Percentiles rank a stretch among this genome's conserved stretches.
Conservation (phyloP, 2,888 invertebrate genomes). For the Drosophila niveifrons region DNA sequence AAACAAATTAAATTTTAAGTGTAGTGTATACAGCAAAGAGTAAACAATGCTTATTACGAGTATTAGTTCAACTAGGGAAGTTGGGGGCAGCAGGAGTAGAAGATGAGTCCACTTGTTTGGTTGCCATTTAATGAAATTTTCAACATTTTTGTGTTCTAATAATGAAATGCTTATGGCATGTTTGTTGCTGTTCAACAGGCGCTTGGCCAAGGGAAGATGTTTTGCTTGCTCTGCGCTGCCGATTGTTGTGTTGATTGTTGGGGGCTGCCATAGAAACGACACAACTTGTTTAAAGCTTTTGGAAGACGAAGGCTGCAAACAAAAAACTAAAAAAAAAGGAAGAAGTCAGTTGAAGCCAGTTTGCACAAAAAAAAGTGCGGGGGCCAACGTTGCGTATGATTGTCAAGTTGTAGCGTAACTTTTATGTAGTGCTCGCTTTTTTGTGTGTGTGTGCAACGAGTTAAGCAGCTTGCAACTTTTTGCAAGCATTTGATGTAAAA, state of each 20-base stretch:
- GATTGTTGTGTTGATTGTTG: slow-evolving; percentile 33
- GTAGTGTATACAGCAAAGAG: slow-evolving; percentile 17
- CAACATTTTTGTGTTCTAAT: slow-evolving; percentile 72
- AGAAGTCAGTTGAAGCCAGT: slow-evolving; percentile 9
- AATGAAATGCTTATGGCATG: slow-evolving; percentile 70
- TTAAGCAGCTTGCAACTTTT: slow-evolving; percentile 56
- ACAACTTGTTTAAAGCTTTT: slow-evolving; percentile 31
- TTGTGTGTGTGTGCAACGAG: slow-evolving; percentile 35
- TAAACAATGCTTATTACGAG: neutral
- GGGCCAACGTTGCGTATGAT: slow-evolving; percentile 57
- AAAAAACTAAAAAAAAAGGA: neutral
- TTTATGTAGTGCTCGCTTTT: slow-evolving; percentile 14
- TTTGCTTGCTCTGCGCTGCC: neutral
- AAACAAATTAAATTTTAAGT: neutral
- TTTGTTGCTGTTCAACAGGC: slow-evolving; percentile 7
- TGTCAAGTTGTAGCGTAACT: slow-evolving; percentile 47
- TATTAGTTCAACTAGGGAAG: slow-evolving; percentile 16
- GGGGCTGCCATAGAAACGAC: slow-evolving; percentile 15
- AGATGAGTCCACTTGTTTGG: slow-evolving; percentile 25
- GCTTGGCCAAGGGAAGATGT: slow-evolving; percentile 25
- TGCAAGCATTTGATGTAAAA: slow-evolving; percentile 50
- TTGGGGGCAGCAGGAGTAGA: neutral
- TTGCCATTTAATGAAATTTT: slow-evolving; percentile 74
- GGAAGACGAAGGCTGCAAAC: neutral
- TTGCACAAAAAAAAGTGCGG: slow-evolving; percentile 1